phyloP scores from a whole-genome alignment of 2,797 vertebrate genomes.

The Acrocephalus scirpaceus region DNA sequence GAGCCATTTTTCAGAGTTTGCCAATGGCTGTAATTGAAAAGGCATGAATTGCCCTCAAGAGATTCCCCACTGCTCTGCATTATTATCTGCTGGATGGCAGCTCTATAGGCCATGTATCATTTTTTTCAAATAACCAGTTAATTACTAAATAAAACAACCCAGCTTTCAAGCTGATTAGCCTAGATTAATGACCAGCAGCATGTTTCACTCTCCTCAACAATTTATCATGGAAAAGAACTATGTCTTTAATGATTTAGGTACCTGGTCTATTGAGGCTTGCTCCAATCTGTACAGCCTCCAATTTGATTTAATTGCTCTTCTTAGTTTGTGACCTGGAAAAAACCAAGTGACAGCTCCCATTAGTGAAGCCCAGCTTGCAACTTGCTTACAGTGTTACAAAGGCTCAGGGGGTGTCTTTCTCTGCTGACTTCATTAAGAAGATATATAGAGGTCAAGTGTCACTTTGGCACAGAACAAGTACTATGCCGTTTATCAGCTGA shows the following conservation, averaged over 20 bases:
- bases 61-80: constrained; percentile 70
- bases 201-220: constrained; percentile 86
- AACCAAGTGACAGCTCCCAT: constrained; percentile 84
- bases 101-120: constrained; percentile 85
- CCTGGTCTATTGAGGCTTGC: constrained; percentile 80
- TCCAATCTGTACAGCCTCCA: constrained; percentile 77
- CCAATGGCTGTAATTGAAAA: constrained; percentile 76
- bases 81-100: constrained; percentile 73
- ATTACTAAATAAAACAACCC: constrained; percentile 83
- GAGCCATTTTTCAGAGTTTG: constrained; percentile 78
- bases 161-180: constrained; percentile 89
- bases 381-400: constrained; percentile 79
- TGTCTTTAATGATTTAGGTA: constrained; percentile 89
- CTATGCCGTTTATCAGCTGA: constrained; percentile 54
- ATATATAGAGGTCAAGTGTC: constrained; percentile 80
- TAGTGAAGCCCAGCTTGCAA: constrained; percentile 79
- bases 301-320: constrained; percentile 91
- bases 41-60: constrained; percentile 73
- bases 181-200: constrained; percentile 83
- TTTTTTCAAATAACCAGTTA: constrained; percentile 81
- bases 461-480: constrained; percentile 58
- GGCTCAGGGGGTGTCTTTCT: constrained; percentile 75
- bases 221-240: constrained; percentile 92
- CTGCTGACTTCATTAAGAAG: constrained; percentile 82
- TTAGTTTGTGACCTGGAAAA: constrained; percentile 83